A percentile compares a stretch with the other conserved stretches of the same genome.
phyloP scores from a whole-genome alignment of 2,888 invertebrate species.

The Caradrina kadenii region DNA sequence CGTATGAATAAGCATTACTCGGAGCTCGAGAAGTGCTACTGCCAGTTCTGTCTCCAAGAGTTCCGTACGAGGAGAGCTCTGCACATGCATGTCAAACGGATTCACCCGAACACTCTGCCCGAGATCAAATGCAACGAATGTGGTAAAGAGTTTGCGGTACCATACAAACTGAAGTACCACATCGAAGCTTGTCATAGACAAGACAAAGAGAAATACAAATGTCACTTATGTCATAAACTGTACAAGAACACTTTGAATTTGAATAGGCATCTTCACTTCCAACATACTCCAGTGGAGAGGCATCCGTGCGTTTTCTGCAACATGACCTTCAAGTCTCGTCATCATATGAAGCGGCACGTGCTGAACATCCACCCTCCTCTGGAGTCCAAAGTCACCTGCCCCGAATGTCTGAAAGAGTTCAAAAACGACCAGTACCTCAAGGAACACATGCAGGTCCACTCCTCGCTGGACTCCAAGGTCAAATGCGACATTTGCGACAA shows the following conservation, averaged over 20 bases:
- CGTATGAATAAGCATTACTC: constrained; percentile 88
- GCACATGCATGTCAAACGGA: constrained; percentile 84
- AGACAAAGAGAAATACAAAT: constrained; percentile 81
- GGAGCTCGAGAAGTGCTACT: constrained; percentile 83
- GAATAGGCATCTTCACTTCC: constrained; percentile 82
- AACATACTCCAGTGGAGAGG: constrained; percentile 81
- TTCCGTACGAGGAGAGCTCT: constrained; percentile 83
- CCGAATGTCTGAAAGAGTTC: constrained; percentile 86
- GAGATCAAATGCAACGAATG: constrained; percentile 85
- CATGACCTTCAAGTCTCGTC: constrained; percentile 85
- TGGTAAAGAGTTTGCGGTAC: constrained; percentile 82
- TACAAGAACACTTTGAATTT: constrained; percentile 84
- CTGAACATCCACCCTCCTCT: constrained; percentile 86
- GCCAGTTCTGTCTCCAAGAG: constrained; percentile 85
- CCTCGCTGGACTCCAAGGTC: constrained; percentile 82
- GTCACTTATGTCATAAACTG: constrained; percentile 81
- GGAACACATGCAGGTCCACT: constrained; percentile 87
- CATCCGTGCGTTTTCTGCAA: constrained; percentile 86
- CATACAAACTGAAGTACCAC: constrained; percentile 84
- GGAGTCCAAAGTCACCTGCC: constrained; percentile 86
- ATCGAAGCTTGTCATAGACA: constrained; percentile 79
- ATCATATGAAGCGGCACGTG: constrained; percentile 87
- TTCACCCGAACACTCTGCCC: constrained; percentile 82
- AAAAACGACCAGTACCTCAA: constrained; percentile 87
- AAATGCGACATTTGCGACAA: constrained; percentile 87